A percentile compares a stretch with the other conserved stretches of the same genome.
Conservation (phyloP, 92 coral and sea anemone genomes). For the Virgularia gustaviana region DNA sequence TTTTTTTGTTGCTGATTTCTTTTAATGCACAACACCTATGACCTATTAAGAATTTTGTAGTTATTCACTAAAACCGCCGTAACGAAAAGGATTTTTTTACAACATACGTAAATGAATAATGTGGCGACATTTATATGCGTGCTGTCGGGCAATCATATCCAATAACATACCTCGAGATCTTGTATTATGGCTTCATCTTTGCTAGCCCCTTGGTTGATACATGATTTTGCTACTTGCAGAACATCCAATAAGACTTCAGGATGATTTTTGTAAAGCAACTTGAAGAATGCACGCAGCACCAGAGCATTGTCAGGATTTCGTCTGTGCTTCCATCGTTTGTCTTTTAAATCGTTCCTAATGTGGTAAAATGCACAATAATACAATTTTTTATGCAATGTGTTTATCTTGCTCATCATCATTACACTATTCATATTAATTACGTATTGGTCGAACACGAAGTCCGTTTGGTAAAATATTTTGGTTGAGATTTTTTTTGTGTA, state of each 20-base stretch:
- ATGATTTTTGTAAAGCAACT: slow-evolving; percentile 46
- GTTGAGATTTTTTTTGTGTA: no score
- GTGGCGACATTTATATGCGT: no score
- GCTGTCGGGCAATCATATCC: no score
- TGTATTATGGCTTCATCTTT: slow-evolving; percentile 51
- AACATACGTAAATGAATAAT: no score
- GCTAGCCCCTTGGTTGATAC: slow-evolving; percentile 40
- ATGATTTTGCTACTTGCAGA: slow-evolving; percentile 43
- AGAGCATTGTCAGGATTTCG: slow-evolving; percentile 53
- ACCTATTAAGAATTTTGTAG: no score
- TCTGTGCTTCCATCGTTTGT: slow-evolving; percentile 64
- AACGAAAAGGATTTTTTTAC: no score
- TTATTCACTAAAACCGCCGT: no score
- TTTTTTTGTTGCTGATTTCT: no score
- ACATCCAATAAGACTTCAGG: slow-evolving; percentile 60
- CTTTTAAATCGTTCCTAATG: slow-evolving; percentile 66
- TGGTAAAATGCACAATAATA: background rate
- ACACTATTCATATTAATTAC: background rate
- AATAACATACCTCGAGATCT: slow-evolving; percentile 32
- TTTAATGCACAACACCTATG: no score
- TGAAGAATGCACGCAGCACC: slow-evolving; percentile 49
- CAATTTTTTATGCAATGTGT: background rate
- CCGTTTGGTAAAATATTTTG: no score
- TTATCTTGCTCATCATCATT: background rate
- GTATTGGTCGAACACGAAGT: no score